Percentiles rank a stretch among this genome's conserved stretches.
Conservation (phyloP, 2,113 vertebrate species). For the Sceloporus tristichus region DNA sequence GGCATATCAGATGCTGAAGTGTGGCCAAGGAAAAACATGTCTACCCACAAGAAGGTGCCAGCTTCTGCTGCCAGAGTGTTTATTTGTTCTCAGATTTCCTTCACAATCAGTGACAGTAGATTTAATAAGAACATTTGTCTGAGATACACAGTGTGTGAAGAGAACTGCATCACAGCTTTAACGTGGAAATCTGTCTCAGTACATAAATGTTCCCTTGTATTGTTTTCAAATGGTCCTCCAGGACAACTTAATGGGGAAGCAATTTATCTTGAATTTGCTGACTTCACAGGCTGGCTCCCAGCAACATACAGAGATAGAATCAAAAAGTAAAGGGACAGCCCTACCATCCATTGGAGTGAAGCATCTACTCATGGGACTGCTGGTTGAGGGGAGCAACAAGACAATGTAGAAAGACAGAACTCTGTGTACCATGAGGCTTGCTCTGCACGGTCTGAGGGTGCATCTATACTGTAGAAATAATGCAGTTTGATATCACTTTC, state of each 20-base stretch:
- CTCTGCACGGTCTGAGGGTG: too few species aligned
- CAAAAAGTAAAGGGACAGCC: background rate
- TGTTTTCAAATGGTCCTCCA: slow-evolving; percentile 68
- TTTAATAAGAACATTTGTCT: slow-evolving; percentile 42
- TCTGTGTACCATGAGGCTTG: background rate
- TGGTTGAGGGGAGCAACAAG: background rate
- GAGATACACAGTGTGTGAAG: slow-evolving; percentile 68
- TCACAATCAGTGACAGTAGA: slow-evolving; percentile 58
- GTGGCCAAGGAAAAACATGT: slow-evolving; percentile 50
- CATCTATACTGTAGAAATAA: too few species aligned
- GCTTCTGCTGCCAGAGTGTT: slow-evolving; percentile 68
- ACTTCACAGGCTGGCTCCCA: slow-evolving; percentile 34
- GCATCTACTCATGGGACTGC: background rate
- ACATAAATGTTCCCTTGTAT: slow-evolving; percentile 66
- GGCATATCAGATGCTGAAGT: slow-evolving; percentile 35
- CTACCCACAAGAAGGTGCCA: slow-evolving; percentile 45
- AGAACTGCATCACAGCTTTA: slow-evolving; percentile 72
- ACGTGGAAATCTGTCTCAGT: slow-evolving; percentile 67
- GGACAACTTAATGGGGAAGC: slow-evolving; percentile 62
- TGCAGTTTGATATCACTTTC: too few species aligned
- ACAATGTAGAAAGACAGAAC: background rate
- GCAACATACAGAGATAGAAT: background rate
- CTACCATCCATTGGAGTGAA: background rate
- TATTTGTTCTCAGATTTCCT: slow-evolving; percentile 63
- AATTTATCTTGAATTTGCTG: slow-evolving; percentile 63